A percentile compares a stretch with the other conserved stretches of the same genome.
phyloP scores from a whole-genome alignment of 2,113 vertebrate species.

The Chaetorhynchus papuensis region DNA sequence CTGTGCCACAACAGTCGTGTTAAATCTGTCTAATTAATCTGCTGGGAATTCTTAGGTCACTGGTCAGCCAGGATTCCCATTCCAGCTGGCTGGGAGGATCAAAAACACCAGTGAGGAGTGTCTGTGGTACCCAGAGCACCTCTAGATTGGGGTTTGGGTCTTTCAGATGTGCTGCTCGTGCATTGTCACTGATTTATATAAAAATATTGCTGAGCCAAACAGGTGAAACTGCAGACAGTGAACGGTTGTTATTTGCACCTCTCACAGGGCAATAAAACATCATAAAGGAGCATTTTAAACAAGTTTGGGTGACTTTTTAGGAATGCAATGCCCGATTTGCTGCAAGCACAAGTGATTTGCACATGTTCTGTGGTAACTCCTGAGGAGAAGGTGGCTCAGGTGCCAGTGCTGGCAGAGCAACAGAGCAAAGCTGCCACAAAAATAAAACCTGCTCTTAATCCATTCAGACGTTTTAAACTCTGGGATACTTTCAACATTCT shows the following conservation, averaged over 20 bases:
- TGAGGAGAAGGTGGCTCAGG: not conserved
- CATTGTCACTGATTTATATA: not conserved
- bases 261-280: not conserved
- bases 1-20: not conserved
- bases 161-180: not conserved
- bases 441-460: not conserved
- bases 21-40: not conserved
- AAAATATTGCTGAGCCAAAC: not conserved
- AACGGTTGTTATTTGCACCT: not conserved
- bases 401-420: not conserved
- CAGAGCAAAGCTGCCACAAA: not conserved
- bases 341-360: not conserved
- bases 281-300: not conserved
- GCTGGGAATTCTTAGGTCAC: not conserved
- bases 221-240: not conserved
- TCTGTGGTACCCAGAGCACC: not conserved
- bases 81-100: not conserved
- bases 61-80: not conserved
- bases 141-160: not conserved
- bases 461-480: not conserved
- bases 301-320: not conserved
- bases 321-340: not conserved
- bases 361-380: not conserved
- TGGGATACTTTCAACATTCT: not conserved
- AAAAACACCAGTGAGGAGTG: not conserved